These are phyloP conservation scores for Lumbricus terrestris DNA, from an alignment of 2,888 invertebrate species.

Conservation along the genomic window DNA sequence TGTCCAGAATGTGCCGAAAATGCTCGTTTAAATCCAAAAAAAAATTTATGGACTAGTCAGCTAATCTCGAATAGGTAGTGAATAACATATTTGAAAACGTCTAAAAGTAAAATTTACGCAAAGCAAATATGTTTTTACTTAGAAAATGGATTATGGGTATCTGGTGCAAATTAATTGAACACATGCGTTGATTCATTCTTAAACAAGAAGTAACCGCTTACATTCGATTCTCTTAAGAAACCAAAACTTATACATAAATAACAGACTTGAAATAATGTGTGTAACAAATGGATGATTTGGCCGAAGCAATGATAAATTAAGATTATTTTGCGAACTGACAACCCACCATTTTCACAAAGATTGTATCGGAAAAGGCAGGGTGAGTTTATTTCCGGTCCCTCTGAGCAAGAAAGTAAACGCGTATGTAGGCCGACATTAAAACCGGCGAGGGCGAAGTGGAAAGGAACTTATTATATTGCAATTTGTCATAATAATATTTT, in stretches of 20 bases:
- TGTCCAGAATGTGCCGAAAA: no score
- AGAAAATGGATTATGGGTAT: no score
- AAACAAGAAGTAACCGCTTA: neutral
- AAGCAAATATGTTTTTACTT: no score
- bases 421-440: neutral
- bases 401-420: neutral
- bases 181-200: neutral
- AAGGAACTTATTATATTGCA: no score
- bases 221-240: neutral
- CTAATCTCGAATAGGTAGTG: no score
- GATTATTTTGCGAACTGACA: neutral
- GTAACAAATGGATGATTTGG: neutral
- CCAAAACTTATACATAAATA: neutral
- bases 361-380: neutral
- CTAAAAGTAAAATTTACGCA: no score
- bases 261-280: neutral
- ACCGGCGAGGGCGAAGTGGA: no score
- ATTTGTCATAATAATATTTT: no score
- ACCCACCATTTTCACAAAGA: neutral
- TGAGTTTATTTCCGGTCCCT: neutral
- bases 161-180: no score
- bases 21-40: no score
- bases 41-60: no score
- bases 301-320: neutral
- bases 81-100: no score